Evolutionary conservation across 2,888 invertebrate species (phyloP), one percentile per base, ranked within the genome.

Genomic region (Arge pagana): DNA sequence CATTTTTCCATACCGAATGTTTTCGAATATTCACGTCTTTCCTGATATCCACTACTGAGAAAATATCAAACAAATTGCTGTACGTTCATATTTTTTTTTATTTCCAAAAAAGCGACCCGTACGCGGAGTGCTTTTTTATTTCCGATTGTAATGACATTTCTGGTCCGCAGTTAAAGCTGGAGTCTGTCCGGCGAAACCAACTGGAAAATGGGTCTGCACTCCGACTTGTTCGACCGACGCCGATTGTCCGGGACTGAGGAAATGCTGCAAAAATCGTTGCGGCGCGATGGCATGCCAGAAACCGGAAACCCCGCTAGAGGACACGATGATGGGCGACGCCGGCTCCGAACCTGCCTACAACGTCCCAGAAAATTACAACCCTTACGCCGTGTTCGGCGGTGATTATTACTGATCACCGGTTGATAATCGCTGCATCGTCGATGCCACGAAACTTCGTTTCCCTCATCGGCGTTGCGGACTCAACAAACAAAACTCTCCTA

Each of bases 201-300:
- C 78, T 0, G 83, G 83, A 1, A 73, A 74, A 53, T 83, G 83
- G 83, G 72, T 82, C 1, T 84, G 83, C 55, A 75, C 80, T 0
- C 78, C 81, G 61, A 80, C 78, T 1, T 84, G 83, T 57, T 80
- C 78, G 0, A 67, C 76, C 0, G 83, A 83, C 67, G 77, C 76
- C 0, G 83, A 84, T 68, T 84, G 83, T 26, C 77, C 76, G 1
- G 77, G 80, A 1, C 57, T 70, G 0, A 71, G 78, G 31, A 83
- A 83, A 62, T 84, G 83, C 68, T 83, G 83, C 59, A 67, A 74
- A 49, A 84, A 83, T 70, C 74, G 82, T 3, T 84, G 83, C 54
- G 82, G 82, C 0, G 83, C 82, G 0, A 66, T 78, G 3, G 72
- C 79, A 11, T 84, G 83, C 57, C 74, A 72, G 23, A 71, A 68